phyloP scores from a whole-genome alignment of 64 coral and sea anemone species.

The Porites lutea region DNA sequence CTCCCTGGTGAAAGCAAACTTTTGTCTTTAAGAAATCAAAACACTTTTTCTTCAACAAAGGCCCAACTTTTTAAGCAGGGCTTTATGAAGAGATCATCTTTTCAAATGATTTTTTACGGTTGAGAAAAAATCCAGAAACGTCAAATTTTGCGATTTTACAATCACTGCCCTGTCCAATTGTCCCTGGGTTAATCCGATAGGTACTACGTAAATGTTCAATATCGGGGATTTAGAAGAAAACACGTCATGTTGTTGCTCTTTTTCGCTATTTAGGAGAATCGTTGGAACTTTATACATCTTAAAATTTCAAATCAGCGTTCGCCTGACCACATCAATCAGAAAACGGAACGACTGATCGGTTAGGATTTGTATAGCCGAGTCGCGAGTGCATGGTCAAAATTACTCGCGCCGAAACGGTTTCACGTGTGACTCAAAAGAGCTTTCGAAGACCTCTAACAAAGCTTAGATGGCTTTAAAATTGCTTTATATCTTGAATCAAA shows the following conservation, averaged over 20 bases:
- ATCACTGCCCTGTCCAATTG: not conserved
- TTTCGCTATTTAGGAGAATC: not conserved
- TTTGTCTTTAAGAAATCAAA: not conserved
- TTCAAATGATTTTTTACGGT: not conserved
- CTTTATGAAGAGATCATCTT: not conserved
- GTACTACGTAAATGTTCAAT: conserved; percentile 18
- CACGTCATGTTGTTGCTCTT: not conserved
- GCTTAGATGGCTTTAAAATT: not conserved
- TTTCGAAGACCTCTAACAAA: not conserved
- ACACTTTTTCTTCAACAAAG: not conserved
- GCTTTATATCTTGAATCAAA: not conserved
- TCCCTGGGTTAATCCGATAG: not conserved
- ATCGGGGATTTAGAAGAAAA: not conserved
- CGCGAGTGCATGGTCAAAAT: conserved; percentile 7
- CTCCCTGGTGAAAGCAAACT: not conserved
- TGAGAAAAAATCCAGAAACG: not conserved
- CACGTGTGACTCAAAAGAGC: conserved; percentile 10
- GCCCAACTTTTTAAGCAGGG: not conserved
- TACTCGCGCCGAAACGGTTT: conserved; percentile 39
- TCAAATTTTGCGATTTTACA: conserved; percentile 21
- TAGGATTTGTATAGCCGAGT: not conserved
- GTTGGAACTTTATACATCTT: not conserved
- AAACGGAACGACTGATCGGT: not conserved
- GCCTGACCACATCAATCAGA: not conserved
- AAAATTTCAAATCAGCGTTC: not conserved